phyloP scores from a whole-genome alignment of 1,140 invertebrate species.

The Tetramorium parvispinum region DNA sequence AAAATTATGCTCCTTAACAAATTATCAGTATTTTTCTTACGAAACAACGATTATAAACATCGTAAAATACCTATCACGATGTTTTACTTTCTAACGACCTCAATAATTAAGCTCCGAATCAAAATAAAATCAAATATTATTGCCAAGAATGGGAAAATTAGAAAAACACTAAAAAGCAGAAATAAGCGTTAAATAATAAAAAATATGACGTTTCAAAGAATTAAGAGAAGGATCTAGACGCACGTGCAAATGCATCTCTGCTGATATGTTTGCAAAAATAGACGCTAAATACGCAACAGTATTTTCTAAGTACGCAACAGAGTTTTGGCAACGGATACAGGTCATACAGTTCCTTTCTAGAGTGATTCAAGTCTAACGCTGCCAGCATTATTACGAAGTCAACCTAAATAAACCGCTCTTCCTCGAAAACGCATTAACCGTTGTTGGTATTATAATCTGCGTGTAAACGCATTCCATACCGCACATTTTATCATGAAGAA shows the following conservation, averaged over 20 bases:
- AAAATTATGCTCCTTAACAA: too few species aligned
- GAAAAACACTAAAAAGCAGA: too few species aligned
- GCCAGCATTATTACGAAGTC: constrained; percentile 39
- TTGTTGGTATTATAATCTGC: not conserved
- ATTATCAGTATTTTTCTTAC: too few species aligned
- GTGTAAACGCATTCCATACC: not conserved
- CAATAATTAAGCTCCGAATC: too few species aligned
- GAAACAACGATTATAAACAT: not conserved
- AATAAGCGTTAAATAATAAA: not conserved
- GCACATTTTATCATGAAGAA: not conserved
- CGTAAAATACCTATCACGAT: not conserved
- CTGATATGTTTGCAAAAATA: constrained; percentile 45
- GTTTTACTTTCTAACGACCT: not conserved
- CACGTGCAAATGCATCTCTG: not conserved
- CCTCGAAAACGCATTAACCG: not conserved
- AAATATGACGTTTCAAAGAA: not conserved
- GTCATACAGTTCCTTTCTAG: constrained; percentile 51
- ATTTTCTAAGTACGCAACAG: constrained; percentile 56
- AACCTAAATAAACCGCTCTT: constrained; percentile 29
- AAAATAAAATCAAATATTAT: too few species aligned
- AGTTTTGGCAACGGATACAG: constrained; percentile 48
- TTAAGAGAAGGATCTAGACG: not conserved
- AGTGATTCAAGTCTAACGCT: constrained; percentile 36
- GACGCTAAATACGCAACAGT: constrained; percentile 50
- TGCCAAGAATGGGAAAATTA: too few species aligned